Conservation (phyloP, 1,140 invertebrate genomes). For the Cherax quadricarinatus region DNA sequence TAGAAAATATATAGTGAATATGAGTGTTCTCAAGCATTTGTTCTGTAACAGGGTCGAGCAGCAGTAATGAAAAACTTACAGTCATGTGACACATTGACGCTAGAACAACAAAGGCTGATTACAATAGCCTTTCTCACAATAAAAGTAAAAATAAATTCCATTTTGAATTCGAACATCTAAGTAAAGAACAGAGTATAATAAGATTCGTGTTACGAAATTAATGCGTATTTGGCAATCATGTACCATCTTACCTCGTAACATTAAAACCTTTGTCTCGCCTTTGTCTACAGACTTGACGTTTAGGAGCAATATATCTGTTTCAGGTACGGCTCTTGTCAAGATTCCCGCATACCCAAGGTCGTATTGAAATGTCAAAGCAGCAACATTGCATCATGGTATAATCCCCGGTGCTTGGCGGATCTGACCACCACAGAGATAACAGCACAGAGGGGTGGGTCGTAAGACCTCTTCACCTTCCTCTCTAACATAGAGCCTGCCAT, state of each 20-base stretch:
- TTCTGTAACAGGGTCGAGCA: too few species aligned
- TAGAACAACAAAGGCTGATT: too few species aligned
- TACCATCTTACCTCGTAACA: background rate
- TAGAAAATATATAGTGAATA: too few species aligned
- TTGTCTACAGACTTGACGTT: background rate
- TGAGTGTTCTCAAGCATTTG: too few species aligned
- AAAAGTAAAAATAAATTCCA: too few species aligned
- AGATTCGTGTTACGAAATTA: too few species aligned
- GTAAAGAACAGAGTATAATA: too few species aligned
- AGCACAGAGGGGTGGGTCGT: background rate
- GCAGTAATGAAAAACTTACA: too few species aligned
- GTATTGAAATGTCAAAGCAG: background rate
- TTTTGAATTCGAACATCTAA: too few species aligned
- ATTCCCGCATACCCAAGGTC: slow-evolving; percentile 10
- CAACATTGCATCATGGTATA: slow-evolving; percentile 6
- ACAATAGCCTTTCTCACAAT: too few species aligned
- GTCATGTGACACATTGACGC: too few species aligned
- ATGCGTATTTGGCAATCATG: too few species aligned
- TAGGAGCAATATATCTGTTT: background rate
- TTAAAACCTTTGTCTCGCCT: background rate
- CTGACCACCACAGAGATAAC: background rate
- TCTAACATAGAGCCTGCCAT: background rate
- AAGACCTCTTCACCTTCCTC: background rate
- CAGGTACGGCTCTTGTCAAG: background rate
- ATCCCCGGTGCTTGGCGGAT: background rate